These are phyloP conservation scores for Arctia plantaginis DNA, from an alignment of 2,888 invertebrate species.

Conservation along the genomic window DNA sequence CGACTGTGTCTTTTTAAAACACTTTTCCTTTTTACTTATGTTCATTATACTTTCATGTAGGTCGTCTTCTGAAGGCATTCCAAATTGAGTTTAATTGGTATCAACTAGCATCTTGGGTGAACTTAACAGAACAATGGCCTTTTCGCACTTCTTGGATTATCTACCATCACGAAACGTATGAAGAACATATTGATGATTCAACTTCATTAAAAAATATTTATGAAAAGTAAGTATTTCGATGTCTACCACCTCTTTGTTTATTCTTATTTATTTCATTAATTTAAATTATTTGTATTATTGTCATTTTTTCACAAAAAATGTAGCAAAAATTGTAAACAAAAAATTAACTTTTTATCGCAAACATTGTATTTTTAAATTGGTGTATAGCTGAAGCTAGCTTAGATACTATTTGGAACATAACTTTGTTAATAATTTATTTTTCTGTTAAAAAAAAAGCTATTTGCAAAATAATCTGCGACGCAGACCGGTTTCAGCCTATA, in stretches of 20 bases:
- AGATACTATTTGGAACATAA: background rate
- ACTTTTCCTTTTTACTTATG: background rate
- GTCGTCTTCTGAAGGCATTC: slow-evolving; percentile 98
- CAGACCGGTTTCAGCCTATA: too few species aligned
- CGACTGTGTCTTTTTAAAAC: background rate
- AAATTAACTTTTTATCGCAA: too few species aligned
- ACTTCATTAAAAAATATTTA: slow-evolving; percentile 96
- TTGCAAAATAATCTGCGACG: too few species aligned
- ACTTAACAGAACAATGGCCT: slow-evolving; percentile 99
- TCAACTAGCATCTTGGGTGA: slow-evolving; percentile 98
- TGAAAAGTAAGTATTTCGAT: slow-evolving; percentile 90
- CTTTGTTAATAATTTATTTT: too few species aligned
- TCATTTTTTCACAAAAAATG: too few species aligned
- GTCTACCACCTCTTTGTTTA: background rate
- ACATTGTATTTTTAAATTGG: too few species aligned
- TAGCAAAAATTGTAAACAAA: background rate
- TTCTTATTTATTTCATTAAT: background rate
- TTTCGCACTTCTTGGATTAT: slow-evolving; percentile 99
- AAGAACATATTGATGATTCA: slow-evolving; percentile 94
- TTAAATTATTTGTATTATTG: background rate
- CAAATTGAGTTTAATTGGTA: slow-evolving; percentile 99
- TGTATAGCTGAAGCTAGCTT: background rate
- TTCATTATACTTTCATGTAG: slow-evolving; percentile 74
- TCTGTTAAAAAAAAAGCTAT: too few species aligned
- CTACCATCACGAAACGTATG: slow-evolving; percentile 95